Conservation (phyloP, 1,140 invertebrate genomes). For the Hypsibius dujardini region DNA sequence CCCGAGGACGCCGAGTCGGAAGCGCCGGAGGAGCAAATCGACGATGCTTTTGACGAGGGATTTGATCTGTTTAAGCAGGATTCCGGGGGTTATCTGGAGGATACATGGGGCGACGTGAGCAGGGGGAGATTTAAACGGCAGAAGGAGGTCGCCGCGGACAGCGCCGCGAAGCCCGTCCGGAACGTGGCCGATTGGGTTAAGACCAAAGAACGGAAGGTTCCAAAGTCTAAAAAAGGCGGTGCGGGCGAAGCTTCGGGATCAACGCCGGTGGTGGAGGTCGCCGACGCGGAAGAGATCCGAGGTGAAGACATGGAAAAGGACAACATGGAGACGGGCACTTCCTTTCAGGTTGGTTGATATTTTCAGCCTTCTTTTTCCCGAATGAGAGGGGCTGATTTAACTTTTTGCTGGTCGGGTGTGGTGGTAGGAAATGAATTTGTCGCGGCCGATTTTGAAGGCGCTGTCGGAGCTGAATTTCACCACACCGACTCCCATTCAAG, state of each 20-base stretch:
- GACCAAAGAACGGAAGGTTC: constrained; percentile 4
- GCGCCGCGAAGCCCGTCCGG: background rate
- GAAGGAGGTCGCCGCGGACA: too few relatives aligned
- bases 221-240: constrained; percentile 7
- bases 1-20: too few relatives aligned
- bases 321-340: too few relatives aligned
- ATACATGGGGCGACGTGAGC: constrained; percentile 4
- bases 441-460: constrained; percentile 69
- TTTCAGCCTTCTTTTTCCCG: background rate
- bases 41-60: background rate
- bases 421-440: constrained; percentile 70
- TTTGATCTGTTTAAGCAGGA: background rate
- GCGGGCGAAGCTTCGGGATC: constrained; percentile 20
- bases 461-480: constrained; percentile 67
- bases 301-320: constrained; percentile 23
- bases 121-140: background rate
- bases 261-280: constrained; percentile 23
- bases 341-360: constrained; percentile 5
- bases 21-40: too few relatives aligned
- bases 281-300: constrained; percentile 26
- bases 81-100: background rate
- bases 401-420: constrained; percentile 5
- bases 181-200: background rate
- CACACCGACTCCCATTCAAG: constrained; percentile 88
- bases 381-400: too few relatives aligned